These are phyloP conservation scores for Ariopsis seemanni DNA, from an alignment of 2,113 vertebrate genomes.

Conservation along the genomic window DNA sequence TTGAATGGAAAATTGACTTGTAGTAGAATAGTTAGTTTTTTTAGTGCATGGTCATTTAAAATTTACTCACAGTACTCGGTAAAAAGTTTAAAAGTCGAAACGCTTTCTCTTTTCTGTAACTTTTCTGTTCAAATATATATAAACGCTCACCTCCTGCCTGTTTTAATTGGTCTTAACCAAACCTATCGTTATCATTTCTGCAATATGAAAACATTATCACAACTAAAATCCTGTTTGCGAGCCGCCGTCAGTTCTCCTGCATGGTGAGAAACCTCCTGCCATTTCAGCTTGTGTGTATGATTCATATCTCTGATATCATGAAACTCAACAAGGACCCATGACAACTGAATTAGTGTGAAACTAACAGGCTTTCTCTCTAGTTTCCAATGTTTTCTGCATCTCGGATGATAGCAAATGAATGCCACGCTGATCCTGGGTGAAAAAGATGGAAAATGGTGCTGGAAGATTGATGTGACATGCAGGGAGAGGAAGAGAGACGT, in stretches of 20 bases:
- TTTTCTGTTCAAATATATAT: neutral
- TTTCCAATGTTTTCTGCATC: neutral
- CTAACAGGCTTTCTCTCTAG: neutral
- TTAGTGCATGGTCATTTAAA: neutral
- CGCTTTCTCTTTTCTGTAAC: neutral
- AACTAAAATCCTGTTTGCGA: neutral
- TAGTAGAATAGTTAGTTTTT: neutral
- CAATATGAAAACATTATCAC: neutral
- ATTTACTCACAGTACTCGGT: neutral
- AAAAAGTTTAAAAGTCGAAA: neutral
- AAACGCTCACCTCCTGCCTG: neutral
- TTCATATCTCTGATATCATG: neutral
- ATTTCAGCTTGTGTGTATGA: neutral
- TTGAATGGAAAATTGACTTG: constrained; percentile 4
- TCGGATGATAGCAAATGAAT: neutral
- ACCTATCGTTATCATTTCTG: constrained; percentile 13
- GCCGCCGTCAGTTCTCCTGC: neutral
- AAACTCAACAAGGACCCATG: neutral
- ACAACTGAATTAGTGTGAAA: neutral
- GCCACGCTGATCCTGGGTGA: neutral
- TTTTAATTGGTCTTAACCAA: constrained; percentile 1
- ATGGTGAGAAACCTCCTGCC: neutral
- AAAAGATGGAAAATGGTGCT: neutral
- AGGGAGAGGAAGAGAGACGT: constrained; percentile 47
- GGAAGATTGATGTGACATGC: constrained; percentile 21